phyloP scores from a whole-genome alignment of 2,797 vertebrate genomes.

The Poecilia gillii region DNA sequence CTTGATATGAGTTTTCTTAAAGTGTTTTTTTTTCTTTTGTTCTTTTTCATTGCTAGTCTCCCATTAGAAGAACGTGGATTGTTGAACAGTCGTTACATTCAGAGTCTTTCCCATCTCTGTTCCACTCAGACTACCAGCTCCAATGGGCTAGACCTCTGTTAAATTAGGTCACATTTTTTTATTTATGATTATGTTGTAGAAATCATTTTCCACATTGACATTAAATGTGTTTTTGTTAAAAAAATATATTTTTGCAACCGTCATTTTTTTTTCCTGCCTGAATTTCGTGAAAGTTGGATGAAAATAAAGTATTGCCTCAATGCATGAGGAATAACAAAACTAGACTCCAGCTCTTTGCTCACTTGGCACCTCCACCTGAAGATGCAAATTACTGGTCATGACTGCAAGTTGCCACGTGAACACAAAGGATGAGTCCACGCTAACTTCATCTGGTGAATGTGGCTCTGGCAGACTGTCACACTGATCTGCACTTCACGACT shows the following conservation, averaged over 20 bases:
- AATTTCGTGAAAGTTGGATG: neutral
- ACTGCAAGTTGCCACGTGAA: conserved; percentile 27
- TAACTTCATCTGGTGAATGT: conserved; percentile 57
- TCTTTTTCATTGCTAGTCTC: neutral
- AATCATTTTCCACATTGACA: neutral
- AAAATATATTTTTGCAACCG: neutral
- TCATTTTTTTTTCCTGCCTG: neutral
- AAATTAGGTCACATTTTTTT: neutral
- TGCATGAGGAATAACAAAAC: neutral
- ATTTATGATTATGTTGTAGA: neutral
- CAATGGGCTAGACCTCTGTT: neutral
- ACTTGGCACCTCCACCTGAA: conserved; percentile 45
- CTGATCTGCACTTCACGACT: conserved; percentile 61
- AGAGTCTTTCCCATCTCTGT: neutral
- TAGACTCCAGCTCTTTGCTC: conserved; percentile 18
- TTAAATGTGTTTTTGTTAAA: too few species aligned
- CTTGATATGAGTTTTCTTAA: neutral
- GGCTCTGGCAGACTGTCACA: conserved; percentile 44
- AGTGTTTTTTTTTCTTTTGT: neutral
- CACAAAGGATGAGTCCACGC: conserved; percentile 55
- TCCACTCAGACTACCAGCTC: neutral
- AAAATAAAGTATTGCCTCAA: neutral
- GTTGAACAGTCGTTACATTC: too few species aligned
- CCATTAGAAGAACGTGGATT: too few species aligned
- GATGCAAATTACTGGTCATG: conserved; percentile 48